phyloP scores from a whole-genome alignment of 92 coral and sea anemone species.

The Desmophyllum pertusum region DNA sequence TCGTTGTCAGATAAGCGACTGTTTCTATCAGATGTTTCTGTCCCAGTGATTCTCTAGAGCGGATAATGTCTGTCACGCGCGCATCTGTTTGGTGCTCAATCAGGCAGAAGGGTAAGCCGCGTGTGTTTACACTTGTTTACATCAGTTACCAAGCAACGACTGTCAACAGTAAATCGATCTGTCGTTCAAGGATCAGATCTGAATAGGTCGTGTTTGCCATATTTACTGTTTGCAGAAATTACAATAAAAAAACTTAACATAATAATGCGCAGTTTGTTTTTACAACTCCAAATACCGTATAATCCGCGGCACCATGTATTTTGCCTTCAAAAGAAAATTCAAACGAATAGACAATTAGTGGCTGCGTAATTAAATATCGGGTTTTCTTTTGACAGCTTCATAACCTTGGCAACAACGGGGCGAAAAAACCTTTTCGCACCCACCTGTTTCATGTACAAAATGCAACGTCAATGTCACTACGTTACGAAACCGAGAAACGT shows the following conservation, averaged over 20 bases:
- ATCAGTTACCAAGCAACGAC: constrained; percentile 65
- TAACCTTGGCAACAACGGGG: constrained; percentile 11
- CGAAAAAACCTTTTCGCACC: not conserved
- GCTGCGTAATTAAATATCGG: not conserved
- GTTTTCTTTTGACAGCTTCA: not conserved
- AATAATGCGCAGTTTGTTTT: constrained; percentile 11
- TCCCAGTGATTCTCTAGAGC: constrained; percentile 12
- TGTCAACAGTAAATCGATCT: constrained; percentile 54
- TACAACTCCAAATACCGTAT: constrained; percentile 11
- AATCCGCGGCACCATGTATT: too few relatives aligned
- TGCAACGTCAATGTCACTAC: too few relatives aligned
- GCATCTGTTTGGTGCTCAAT: constrained; percentile 16
- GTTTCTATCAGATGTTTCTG: not conserved
- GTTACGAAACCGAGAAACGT: too few relatives aligned
- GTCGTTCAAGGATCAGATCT: constrained; percentile 43
- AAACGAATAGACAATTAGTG: not conserved
- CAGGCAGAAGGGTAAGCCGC: constrained; percentile 22
- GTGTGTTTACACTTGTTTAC: constrained; percentile 77
- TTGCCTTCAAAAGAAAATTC: not conserved
- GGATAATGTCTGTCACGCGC: constrained; percentile 43
- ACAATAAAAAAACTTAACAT: constrained; percentile 17
- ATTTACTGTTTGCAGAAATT: constrained; percentile 34
- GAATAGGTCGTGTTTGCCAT: constrained; percentile 11
- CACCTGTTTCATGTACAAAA: not conserved
- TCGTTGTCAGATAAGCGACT: not conserved